These are phyloP conservation scores for Charaxes varanes DNA, from an alignment of 1,140 invertebrate species.

Conservation along the genomic window DNA sequence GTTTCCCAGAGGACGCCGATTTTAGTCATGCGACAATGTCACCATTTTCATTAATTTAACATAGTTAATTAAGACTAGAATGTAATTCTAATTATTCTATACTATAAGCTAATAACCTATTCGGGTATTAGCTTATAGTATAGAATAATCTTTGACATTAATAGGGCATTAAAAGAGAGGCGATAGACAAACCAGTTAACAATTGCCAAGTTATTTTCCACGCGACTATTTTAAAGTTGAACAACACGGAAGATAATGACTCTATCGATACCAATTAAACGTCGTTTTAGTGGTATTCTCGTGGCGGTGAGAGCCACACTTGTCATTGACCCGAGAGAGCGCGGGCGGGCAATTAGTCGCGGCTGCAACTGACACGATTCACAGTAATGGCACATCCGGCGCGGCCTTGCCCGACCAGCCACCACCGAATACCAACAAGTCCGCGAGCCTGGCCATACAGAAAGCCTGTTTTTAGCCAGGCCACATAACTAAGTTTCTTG, in stretches of 20 bases:
- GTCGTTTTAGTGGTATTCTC: conserved; percentile 10
- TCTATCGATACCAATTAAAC: conserved; percentile 7
- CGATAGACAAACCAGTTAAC: too few species aligned
- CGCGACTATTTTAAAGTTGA: not conserved
- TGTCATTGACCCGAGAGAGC: conserved; percentile 61
- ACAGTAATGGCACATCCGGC: conserved; percentile 57
- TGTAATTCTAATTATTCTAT: too few species aligned
- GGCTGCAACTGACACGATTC: conserved; percentile 56
- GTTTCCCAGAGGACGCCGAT: too few species aligned
- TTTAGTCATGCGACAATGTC: too few species aligned
- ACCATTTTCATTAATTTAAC: too few species aligned
- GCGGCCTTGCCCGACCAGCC: conserved; percentile 40
- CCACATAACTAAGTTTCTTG: not conserved
- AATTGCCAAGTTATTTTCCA: not conserved
- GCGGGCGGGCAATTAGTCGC: conserved; percentile 46
- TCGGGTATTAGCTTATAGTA: too few species aligned
- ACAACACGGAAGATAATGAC: conserved; percentile 1
- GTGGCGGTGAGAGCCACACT: conserved; percentile 30
- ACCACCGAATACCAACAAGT: conserved; percentile 4
- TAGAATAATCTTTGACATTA: too few species aligned
- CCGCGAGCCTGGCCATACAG: not conserved
- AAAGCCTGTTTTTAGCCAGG: not conserved
- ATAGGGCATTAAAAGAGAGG: too few species aligned
- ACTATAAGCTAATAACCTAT: too few species aligned
- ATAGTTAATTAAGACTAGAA: too few species aligned